A percentile compares a stretch with the other conserved stretches of the same genome.
phyloP scores from a whole-genome alignment of 1,140 invertebrate genomes.

The Drosophila hydei region DNA sequence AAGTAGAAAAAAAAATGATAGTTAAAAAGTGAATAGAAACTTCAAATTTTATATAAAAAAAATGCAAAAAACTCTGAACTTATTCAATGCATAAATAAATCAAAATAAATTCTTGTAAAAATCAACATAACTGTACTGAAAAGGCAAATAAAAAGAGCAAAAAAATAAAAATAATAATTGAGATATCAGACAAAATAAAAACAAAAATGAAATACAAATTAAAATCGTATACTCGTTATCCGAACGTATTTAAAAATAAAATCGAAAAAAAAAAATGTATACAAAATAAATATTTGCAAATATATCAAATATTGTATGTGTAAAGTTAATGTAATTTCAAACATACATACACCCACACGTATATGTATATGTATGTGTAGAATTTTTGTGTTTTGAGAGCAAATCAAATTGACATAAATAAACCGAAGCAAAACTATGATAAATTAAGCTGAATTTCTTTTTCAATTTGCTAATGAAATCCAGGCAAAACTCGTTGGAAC shows the following conservation, averaged over 20 bases:
- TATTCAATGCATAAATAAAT: constrained; percentile 20
- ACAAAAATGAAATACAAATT: constrained; percentile 41
- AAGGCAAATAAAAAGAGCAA: background rate
- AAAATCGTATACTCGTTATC: constrained; percentile 46
- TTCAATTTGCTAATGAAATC: too few species aligned
- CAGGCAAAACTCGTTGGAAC: constrained; percentile 19
- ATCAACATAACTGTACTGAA: constrained; percentile 36
- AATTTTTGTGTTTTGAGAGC: constrained; percentile 52
- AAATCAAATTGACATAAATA: constrained; percentile 76
- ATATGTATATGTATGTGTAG: constrained; percentile 44
- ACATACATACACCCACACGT: background rate
- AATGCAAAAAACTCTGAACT: constrained; percentile 6
- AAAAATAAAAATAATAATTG: constrained; percentile 18
- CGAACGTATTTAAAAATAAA: constrained; percentile 31
- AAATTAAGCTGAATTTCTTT: constrained; percentile 37
- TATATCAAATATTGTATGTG: constrained; percentile 59
- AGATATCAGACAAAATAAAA: constrained; percentile 7
- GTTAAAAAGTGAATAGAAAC: constrained; percentile 3
- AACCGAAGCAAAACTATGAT: constrained; percentile 64
- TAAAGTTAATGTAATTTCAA: constrained; percentile 75
- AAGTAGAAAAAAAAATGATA: constrained; percentile 62
- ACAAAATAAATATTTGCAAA: constrained; percentile 63
- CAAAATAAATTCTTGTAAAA: constrained; percentile 41
- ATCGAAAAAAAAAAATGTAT: constrained; percentile 32
- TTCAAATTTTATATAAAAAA: constrained; percentile 41